These are phyloP conservation scores for Chloebia gouldiae DNA, from an alignment of 2,113 vertebrate species.

Conservation along the genomic window DNA sequence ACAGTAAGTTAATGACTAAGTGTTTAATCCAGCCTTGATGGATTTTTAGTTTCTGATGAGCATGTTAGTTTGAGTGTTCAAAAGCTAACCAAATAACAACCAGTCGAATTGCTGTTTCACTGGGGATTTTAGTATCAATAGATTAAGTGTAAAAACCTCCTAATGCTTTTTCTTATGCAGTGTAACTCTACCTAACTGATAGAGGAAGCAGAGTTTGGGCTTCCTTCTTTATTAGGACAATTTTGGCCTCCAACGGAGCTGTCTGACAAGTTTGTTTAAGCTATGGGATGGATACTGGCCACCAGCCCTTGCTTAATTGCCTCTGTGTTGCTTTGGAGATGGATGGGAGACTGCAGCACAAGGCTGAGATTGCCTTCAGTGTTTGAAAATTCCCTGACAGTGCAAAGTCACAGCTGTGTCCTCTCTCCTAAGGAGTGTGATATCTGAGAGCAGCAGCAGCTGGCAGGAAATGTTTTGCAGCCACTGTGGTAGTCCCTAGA, in stretches of 20 bases:
- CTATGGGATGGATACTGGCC: neutral
- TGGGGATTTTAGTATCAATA: neutral
- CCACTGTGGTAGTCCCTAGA: neutral
- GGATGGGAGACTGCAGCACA: neutral
- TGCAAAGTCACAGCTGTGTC: slow-evolving; percentile 6
- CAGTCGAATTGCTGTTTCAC: neutral
- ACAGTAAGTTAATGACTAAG: neutral
- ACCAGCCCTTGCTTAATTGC: neutral
- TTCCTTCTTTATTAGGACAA: neutral
- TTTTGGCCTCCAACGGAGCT: neutral
- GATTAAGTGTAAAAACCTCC: neutral
- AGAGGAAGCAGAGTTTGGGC: neutral
- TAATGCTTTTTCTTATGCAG: neutral
- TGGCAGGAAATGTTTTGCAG: neutral
- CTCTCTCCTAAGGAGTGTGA: neutral
- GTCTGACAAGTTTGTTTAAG: neutral
- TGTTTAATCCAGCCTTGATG: neutral
- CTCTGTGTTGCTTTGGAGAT: neutral
- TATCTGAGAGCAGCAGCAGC: neutral
- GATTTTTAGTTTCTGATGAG: neutral
- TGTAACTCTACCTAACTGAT: neutral
- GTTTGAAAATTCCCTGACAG: neutral
- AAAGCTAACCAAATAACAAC: neutral
- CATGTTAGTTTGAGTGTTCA: neutral
- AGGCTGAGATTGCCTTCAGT: neutral